phyloP scores from a whole-genome alignment of 1,140 invertebrate genomes.

The Platorchestia sp. region DNA sequence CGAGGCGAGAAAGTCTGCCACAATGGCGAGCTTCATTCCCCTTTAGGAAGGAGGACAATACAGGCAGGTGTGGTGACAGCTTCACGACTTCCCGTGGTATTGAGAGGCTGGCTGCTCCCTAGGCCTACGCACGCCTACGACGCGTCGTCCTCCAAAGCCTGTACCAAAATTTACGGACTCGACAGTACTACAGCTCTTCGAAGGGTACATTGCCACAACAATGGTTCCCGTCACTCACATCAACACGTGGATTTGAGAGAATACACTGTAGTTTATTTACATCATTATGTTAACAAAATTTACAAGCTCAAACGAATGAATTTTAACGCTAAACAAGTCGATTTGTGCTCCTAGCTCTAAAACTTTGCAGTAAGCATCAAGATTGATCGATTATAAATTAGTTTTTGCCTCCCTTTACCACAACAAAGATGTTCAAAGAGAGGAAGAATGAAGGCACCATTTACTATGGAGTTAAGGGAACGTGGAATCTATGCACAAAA shows the following conservation, averaged over 20 bases:
- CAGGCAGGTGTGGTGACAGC: slow-evolving; percentile 44
- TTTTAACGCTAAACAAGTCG: neutral
- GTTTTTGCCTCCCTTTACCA: too few species aligned
- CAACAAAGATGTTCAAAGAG: too few species aligned
- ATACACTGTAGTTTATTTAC: too few species aligned
- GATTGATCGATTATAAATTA: too few species aligned
- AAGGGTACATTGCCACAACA: neutral
- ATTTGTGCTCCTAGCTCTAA: too few species aligned
- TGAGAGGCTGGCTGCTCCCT: neutral
- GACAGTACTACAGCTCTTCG: neutral
- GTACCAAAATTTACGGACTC: neutral
- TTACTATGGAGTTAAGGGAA: too few species aligned
- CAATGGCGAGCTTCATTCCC: slow-evolving; percentile 30
- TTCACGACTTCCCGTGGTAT: slow-evolving; percentile 5
- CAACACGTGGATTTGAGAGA: neutral
- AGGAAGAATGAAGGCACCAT: too few species aligned
- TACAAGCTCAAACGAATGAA: neutral
- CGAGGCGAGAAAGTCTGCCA: neutral
- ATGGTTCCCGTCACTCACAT: neutral
- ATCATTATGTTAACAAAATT: too few species aligned
- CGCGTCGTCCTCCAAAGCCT: neutral
- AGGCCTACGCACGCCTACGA: neutral
- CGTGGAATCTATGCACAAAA: too few species aligned
- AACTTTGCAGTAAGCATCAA: too few species aligned
- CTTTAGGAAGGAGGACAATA: slow-evolving; percentile 25